Conservation (phyloP, 2,113 vertebrate genomes). For the Mus pahari region DNA sequence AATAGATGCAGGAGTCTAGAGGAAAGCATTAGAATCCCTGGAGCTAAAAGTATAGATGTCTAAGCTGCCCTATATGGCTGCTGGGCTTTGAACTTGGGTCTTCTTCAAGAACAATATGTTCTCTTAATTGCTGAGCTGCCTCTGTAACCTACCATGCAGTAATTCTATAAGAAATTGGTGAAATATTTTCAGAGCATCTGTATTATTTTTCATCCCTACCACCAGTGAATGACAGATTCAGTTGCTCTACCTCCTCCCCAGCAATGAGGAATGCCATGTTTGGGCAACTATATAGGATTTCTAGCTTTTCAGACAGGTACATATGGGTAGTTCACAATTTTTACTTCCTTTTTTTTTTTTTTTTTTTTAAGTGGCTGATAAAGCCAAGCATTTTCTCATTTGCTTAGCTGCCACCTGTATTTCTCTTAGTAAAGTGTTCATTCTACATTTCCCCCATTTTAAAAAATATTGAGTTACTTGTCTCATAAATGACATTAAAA, state of each 20-base stretch:
- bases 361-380: constrained; percentile 6
- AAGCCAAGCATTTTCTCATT: neutral
- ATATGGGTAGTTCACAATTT: neutral
- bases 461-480: neutral
- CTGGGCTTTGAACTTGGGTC: neutral
- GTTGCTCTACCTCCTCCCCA: neutral
- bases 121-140: neutral
- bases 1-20: neutral
- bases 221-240: neutral
- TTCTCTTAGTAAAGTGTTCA: neutral
- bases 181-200: neutral
- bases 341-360: constrained; percentile 33
- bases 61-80: neutral
- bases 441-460: neutral
- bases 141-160: neutral
- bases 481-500: neutral
- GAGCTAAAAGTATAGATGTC: neutral
- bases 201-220: neutral
- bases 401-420: neutral
- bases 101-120: neutral
- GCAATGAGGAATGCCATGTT: neutral
- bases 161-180: neutral
- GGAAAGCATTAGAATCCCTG: neutral
- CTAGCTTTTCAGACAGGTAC: neutral
- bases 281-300: neutral